Evolutionary conservation across 2,113 vertebrate genomes (phyloP), one percentile per base, ranked within the genome.

Genomic region (Lanius ludovicianus): DNA sequence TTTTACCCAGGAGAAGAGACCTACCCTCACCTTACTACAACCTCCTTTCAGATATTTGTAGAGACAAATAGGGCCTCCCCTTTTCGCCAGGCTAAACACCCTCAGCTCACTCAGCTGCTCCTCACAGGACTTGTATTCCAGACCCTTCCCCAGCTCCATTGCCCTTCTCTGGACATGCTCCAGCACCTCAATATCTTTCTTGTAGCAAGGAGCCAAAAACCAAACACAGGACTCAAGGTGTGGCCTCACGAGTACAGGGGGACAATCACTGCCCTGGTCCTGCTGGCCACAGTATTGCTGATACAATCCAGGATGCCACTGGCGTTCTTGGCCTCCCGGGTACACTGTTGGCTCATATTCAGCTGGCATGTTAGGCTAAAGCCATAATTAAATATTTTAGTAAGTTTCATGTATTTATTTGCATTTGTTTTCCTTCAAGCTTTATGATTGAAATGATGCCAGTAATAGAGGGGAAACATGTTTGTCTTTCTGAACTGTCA

Each of bases 401-500:
- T 93, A 69, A 15, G 16, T 96, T 88, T 90, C 47, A 49, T 47
- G 17, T 64, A 67, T 95, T 96, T 95, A 93, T 96, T 94, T 96
- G 41, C 78, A 84, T 88, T 91, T 95, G 63, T 44, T 93, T 94
- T 94, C 85, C 85, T 97, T 95, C 79, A 88, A 96, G 92, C 56
- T 96, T 97, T 87, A 82, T 93, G 82, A 69, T 82, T 92, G 96
- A 89, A 97, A 83, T 63, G 35, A 89, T 91, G 91, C 81, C 93
- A 93, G 69, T 95, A 97, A 97, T 77, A 87, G 89, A 97, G 50
- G 22, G 70, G 63, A 97, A 98, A 86, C 55, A 59, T 90, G 87
- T 95, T 97, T 97, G 85, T 96, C 95, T 97, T 76, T 93, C 65
- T 17, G 84, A 90, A 93, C 95, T 96, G 97, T 96, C 95, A 96